Conservation (phyloP, 1,140 invertebrate genomes). For the Leptoteleia sp. region DNA sequence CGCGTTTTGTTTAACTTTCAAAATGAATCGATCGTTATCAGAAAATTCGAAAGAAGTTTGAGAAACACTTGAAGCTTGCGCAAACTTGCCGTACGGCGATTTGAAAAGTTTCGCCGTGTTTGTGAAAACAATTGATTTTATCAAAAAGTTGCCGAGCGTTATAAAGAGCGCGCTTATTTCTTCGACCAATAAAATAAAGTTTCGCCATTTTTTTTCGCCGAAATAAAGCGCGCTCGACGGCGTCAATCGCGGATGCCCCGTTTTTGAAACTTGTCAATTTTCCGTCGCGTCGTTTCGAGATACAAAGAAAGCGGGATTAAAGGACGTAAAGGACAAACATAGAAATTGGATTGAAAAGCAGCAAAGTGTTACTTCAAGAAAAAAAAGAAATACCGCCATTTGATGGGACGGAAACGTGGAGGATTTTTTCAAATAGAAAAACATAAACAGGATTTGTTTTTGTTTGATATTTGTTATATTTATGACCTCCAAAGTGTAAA, state of each 20-base stretch:
- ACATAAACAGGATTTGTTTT: no score
- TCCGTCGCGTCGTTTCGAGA: no score
- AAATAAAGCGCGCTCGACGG: conserved; percentile 39
- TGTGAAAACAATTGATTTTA: conserved; percentile 66
- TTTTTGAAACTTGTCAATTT: conserved; percentile 20
- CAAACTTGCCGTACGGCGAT: conserved; percentile 66
- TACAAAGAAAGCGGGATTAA: no score
- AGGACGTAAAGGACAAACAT: no score
- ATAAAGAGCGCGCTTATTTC: conserved; percentile 55
- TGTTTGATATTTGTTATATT: no score
- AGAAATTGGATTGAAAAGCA: no score
- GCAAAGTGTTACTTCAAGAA: no score
- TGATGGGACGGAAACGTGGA: no score
- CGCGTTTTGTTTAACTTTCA: conserved; percentile 53
- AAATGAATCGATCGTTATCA: conserved; percentile 60
- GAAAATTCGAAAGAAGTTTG: conserved; percentile 59
- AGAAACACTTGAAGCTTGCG: conserved; percentile 64
- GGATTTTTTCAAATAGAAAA: no score
- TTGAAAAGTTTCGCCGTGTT: conserved; percentile 63
- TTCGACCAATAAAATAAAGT: conserved; percentile 55
- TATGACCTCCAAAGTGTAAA: no score
- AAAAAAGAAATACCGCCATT: no score
- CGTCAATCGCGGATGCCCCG: conserved; percentile 4
- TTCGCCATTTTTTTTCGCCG: conserved; percentile 32
- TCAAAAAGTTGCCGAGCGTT: conserved; percentile 63